Evolutionary conservation across 1,140 invertebrate species (phyloP), one percentile per base, ranked within the genome.

Genomic region (Psix sp.): DNA sequence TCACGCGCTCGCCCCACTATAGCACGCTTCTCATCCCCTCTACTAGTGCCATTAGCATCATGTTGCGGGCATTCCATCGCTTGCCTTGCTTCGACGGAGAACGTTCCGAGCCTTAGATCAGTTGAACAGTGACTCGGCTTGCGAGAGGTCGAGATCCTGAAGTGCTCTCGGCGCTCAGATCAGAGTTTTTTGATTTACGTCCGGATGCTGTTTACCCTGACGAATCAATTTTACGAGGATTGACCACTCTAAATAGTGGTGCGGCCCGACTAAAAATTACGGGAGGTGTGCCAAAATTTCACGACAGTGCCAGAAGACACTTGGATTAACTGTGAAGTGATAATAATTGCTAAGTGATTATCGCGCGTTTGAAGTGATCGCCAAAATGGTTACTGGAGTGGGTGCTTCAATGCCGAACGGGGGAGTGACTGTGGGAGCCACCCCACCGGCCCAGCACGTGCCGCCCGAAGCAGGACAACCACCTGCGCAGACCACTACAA

Each of bases 401-500:
- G 82, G 84, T 81, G 84, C 86, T 31, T 87, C 79, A 36, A 87
- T 87, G 86, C 85, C 85, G 16, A 82, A 82, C 36, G 85, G 85
- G 4, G 85, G 80, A 74, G 85, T 86, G 20, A 86, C 85, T 16
- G 84, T 87, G 29, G 85, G 86, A 51, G 82, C 85, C 29, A 82
- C 85, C 20, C 84, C 85, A 51, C 84, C 84, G 74, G 79, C 84
- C 21, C 83, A 87, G 65, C 85, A 87, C 81, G 83, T 84, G 83
- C 85, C 86, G 17, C 85, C 86, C 49, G 86, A 87, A 77, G 85
- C 85, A 68, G 85, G 82, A 40, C 86, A 87, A 42, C 84, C 85
- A 52, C 82, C 86, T 56, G 81, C 81, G 66, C 79, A 85, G 76
- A 82, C 82, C 14, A 75, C 74, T 5, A 80, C 84, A 5, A 68